Evolutionary conservation across 2,888 invertebrate species (phyloP).

Genomic region (Ceraclea dissimilis): DNA sequence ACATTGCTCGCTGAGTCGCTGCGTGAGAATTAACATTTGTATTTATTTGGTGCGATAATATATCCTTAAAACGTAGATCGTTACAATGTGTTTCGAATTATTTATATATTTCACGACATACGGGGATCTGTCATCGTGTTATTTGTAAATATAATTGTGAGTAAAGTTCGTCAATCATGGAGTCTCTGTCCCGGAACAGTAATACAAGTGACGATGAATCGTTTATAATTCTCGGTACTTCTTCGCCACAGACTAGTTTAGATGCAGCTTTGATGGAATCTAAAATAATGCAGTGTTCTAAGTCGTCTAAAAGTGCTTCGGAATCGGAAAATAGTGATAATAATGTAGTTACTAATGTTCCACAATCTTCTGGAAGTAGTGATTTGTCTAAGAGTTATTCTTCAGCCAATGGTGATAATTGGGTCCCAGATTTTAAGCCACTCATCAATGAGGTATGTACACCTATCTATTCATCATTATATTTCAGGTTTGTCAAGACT

Average conservation of each 20-base stretch:
- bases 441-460: background rate
- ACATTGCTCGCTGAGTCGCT: too few relatives aligned
- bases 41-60: too few relatives aligned
- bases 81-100: too few relatives aligned
- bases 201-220: slow-evolving; percentile 38
- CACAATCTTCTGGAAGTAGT: background rate
- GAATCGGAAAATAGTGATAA: background rate
- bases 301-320: background rate
- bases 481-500: too few relatives aligned
- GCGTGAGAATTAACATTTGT: too few relatives aligned
- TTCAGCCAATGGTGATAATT: background rate
- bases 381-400: background rate
- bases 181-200: background rate
- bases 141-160: too few relatives aligned
- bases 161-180: background rate
- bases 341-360: too few relatives aligned
- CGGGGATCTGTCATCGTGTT: too few relatives aligned
- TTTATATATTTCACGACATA: too few relatives aligned
- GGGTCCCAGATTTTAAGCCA: background rate
- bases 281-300: slow-evolving; percentile 11
- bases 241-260: slow-evolving; percentile 40
- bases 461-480: too few relatives aligned
- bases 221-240: slow-evolving; percentile 41
- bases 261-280: slow-evolving; percentile 29
- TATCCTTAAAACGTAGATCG: too few relatives aligned